phyloP scores from a whole-genome alignment of 53 echinoderm and acorn worm species.

The Henricia sp. region DNA sequence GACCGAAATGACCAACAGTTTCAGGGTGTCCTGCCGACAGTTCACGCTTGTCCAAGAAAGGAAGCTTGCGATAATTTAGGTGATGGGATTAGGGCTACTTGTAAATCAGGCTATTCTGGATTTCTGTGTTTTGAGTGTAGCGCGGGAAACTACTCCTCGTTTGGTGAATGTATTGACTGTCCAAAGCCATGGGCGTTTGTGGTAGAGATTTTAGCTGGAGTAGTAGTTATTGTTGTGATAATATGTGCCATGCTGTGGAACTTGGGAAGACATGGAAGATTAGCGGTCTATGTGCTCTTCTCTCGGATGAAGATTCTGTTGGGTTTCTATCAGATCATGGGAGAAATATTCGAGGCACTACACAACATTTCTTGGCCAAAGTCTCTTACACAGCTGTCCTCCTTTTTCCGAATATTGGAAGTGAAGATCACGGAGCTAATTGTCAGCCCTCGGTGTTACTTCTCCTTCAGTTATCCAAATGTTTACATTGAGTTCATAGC shows the following conservation, averaged over 20 bases:
- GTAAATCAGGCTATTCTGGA: constrained; percentile 40
- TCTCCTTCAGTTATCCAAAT: constrained; percentile 50
- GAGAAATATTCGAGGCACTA: constrained; percentile 49
- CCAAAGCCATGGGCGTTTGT: constrained; percentile 33
- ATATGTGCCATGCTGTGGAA: constrained; percentile 13
- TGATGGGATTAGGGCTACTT: constrained; percentile 14
- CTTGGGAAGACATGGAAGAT: constrained; percentile 4
- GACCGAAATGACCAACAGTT: not conserved
- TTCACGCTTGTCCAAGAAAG: constrained; percentile 18
- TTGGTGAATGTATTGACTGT: constrained; percentile 47
- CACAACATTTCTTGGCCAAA: constrained; percentile 52
- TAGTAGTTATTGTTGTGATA: not conserved
- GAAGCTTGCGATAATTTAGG: constrained; percentile 24
- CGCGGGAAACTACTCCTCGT: constrained; percentile 39
- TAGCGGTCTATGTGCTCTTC: constrained; percentile 14
- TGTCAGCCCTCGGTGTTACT: constrained; percentile 59
- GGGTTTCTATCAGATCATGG: constrained; percentile 74
- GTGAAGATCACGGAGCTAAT: constrained; percentile 40
- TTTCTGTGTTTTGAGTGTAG: constrained; percentile 52
- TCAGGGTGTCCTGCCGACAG: constrained; percentile 9
- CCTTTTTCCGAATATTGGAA: constrained; percentile 32
- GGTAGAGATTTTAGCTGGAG: not conserved
- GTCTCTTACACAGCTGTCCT: constrained; percentile 5
- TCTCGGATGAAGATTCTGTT: constrained; percentile 65
- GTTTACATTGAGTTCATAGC: constrained; percentile 58